Evolutionary conservation across 1,140 invertebrate genomes (phyloP), one percentile per base, ranked within the genome.

Genomic region (Oryctes rhinoceros): DNA sequence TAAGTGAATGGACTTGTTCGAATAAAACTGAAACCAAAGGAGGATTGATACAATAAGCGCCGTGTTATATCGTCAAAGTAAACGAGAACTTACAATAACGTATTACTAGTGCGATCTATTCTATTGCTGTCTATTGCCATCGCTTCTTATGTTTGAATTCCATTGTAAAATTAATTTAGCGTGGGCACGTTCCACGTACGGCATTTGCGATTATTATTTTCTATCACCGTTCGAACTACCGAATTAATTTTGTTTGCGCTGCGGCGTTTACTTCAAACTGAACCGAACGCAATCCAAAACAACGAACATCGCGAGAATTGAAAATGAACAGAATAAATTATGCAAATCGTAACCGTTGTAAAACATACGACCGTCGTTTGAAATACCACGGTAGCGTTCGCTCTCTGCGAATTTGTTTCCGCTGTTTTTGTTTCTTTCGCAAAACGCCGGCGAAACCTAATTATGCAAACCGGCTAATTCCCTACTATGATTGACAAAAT

Each of bases 391-490:
- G 18, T 18, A 18, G 65, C 20, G 6, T 67, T 67, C 20, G 65
- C 24, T 67, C 65, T 24, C 20, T 35, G 20, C 20, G 65, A 67
- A 35, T 67, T 67, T 67, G 65, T 67, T 24, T 18, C 65, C 65
- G 65, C 13, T 67, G 65, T 67, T 67, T 67, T 67, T 67, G 65
- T 67, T 67, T 67, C 65, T 67, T 67, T 67, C 65, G 65, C 65
- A 67, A 67, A 24, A 67, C 65, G 65, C 2, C 65, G 65, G 6
- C 20, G 65, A 67, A 67, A 67, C 18, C n/a, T 67, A 67, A 67
- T 67, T 67, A 67, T 67, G 65, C 65, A 67, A 67, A 67, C 65
- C 65, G 24, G 65, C 65, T 67, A 67, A 67, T 67, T 67, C 65
- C 65, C 18, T 67, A 24, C 20, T 24, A 67, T 67, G 65, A 67